Evolutionary conservation across 35 echinoderm and acorn worm species (phyloP).

Genomic region (Anneissia japonica): DNA sequence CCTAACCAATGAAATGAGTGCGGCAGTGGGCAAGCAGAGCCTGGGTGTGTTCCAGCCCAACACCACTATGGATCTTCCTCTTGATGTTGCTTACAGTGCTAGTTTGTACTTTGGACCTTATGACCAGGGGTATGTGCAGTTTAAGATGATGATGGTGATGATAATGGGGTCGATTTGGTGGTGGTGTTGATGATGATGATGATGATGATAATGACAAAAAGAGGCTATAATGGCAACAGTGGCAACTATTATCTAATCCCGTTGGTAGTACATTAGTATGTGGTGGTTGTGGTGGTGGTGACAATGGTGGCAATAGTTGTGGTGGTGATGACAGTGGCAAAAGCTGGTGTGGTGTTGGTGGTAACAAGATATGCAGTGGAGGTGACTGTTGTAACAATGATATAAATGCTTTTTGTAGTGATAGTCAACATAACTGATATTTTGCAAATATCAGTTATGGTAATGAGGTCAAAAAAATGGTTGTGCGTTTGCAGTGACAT

Average conservation of each 20-base stretch:
- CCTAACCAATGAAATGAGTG: conserved; percentile 56
- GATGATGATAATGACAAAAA: too few species aligned
- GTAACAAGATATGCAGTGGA: too few species aligned
- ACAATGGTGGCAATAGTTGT: neutral
- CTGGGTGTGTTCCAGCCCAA: conserved; percentile 53
- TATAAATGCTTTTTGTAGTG: too few species aligned
- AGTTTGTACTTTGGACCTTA: conserved; percentile 84
- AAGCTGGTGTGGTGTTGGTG: too few species aligned
- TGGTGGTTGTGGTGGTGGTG: neutral
- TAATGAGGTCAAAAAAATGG: too few species aligned
- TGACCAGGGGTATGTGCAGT: conserved; percentile 70
- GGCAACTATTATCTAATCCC: too few species aligned
- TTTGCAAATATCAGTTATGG: too few species aligned
- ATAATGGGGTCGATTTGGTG: too few species aligned
- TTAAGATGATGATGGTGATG: conserved; percentile 16
- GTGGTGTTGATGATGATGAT: too few species aligned
- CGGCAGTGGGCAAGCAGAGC: conserved; percentile 53
- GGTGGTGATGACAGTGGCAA: neutral
- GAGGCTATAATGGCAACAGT: neutral
- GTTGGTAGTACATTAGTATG: neutral
- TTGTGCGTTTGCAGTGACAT: too few species aligned
- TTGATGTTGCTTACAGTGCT: conserved; percentile 83
- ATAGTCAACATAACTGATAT: too few species aligned
- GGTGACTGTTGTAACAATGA: too few species aligned
- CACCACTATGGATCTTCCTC: conserved; percentile 65